Base-by-base conservation (phyloP, 2,888 invertebrate genomes). In the Trachelus stipa region DNA sequence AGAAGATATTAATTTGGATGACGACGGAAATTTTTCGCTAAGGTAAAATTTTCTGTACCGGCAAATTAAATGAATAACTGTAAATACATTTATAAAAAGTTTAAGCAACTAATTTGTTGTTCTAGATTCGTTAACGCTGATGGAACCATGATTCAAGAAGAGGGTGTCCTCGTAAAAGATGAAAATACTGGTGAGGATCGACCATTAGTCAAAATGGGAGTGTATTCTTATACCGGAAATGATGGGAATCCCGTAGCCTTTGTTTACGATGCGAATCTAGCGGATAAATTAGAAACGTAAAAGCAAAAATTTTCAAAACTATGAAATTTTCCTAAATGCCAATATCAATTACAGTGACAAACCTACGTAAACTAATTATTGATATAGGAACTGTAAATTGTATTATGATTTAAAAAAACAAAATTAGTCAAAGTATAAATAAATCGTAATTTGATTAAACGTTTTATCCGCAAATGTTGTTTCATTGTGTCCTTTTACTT, bases 141-240 rank as follows among this genome's bases (percentile, higher is more conserved):
- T 33, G 81, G 81, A 56, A 78, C 79, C 33, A 69, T 69, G 33
- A 74, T 79, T 31, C 77, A 78, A 71, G 81, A 81, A 75, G 79
- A 81, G 35, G 81, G 81, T 37, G 37, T 81, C 56, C 31, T 81
- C 4, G n/a, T 81, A 69, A 75, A 74, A n/a, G 56, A 81, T 31
- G 73, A 76, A 23, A 73, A 79, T 34, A 78, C 81, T 23, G 81
- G 81, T 12, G 69, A 74, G 68, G 74, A 79, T 74, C 34, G 69
- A 56, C 76, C 78, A 34, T 31, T 81, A 30, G 74, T 79, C 12
- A 76, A 78, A 40, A 78, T 56, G 73, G 78, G 81, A 76, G 75
- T 34, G n/a, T 81, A 78, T 68, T 73, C 76, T 73, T 76, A 78
- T 69, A 79, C 33, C 12, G 75, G 68, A 69, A 74, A 76, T 34